These are phyloP conservation scores for Helicoverpa zea DNA, from an alignment of 1,140 invertebrate genomes.

Conservation along the genomic window DNA sequence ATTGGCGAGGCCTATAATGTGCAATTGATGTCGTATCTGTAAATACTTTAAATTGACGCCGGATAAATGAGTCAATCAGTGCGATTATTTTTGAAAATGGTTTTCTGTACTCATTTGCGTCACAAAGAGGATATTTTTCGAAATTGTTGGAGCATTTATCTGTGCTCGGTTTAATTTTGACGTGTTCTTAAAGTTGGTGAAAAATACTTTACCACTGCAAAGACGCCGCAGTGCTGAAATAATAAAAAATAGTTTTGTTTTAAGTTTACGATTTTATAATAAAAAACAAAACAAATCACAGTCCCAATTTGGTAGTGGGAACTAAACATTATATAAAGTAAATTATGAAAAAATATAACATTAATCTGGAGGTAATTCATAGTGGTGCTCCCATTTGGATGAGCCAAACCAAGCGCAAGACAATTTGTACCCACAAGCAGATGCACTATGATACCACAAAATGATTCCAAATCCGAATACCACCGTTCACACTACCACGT, in stretches of 20 bases:
- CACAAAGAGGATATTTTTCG: background rate
- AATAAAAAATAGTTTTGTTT: no score
- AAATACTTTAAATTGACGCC: conserved; percentile 49
- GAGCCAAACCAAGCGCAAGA: background rate
- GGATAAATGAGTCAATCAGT: conserved; percentile 55
- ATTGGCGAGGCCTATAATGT: conserved; percentile 42
- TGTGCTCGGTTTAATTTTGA: no score
- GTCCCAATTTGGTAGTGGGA: no score
- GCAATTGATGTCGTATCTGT: conserved; percentile 49
- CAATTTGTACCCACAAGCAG: no score
- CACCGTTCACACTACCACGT: background rate
- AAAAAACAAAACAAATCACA: no score
- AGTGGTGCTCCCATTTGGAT: background rate
- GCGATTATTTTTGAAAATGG: conserved; percentile 39
- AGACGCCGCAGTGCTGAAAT: no score
- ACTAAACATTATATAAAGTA: no score
- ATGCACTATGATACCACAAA: background rate
- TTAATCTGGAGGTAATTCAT: no score
- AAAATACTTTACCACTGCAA: no score
- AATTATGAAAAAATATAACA: no score
- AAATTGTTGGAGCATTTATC: background rate
- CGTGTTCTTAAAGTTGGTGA: no score
- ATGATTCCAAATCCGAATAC: background rate
- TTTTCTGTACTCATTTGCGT: background rate
- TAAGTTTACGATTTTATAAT: no score